Base-by-base conservation (phyloP, 2,888 invertebrate species). In the Lasioglossum lativentre region DNA sequence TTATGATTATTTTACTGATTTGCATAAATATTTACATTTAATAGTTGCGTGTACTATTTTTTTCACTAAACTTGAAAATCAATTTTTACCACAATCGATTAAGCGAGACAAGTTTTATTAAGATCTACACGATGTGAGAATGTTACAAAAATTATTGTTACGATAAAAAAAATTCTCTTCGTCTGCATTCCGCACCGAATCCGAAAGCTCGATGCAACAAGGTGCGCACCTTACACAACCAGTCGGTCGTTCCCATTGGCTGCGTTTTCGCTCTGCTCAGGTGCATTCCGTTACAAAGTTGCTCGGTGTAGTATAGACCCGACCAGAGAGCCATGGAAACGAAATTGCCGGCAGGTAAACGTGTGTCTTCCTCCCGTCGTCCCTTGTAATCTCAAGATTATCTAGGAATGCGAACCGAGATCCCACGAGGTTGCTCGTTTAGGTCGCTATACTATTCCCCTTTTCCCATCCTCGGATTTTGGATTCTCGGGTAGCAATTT, bases 201-300 rank as follows among this genome's bases (percentile, higher is more conserved):
- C 14, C 19, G 4, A 12, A 23, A 30, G 23, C 73, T 52, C 68
- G 74, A 79, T 59, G 82, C 80, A 80, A 59, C 68, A 30, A 56
- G 73, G 23, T 23, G 47, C 40, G 47, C 40, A n/a, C 19, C 4
- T 34, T 5, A n/a, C 14, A 38, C 14, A 38, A 16, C 47, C 6
- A 16, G 77, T 70, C 78, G 42, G 73, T 78, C n/a, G 4, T 27
- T 75, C 47, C 56, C 66, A 71, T 83, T 47, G 52, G 75, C 52
- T 68, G 30, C 30, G 73, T 81, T n/a, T 19, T 10, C 66, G 30
- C 10, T 34, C 34, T 30, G 30, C 63, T 16, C 30, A 3, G 59
- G 52, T 74, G 77, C n/a, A 56, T 75, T 52, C 52, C 75, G 66
- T 80, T 83, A 76, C 59, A 77, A 82, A 68, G 70, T 70, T 40